These are phyloP conservation scores for Buphagus erythrorhynchus DNA, from an alignment of 2,797 vertebrate genomes.

Conservation along the genomic window DNA sequence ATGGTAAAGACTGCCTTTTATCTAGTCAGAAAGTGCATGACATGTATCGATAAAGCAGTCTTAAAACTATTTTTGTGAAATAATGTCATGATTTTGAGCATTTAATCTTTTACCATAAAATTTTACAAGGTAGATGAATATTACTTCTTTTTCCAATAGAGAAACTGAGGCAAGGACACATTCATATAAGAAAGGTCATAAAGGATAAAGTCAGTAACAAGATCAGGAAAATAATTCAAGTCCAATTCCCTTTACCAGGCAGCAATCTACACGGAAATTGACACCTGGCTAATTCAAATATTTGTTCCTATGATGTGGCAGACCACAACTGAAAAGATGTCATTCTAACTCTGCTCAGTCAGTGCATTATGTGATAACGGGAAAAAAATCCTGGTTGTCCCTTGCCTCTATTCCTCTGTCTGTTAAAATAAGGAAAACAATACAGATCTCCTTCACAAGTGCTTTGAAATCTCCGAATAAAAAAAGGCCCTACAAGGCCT, in stretches of 20 bases:
- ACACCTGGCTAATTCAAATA: not conserved
- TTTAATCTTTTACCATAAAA: not conserved
- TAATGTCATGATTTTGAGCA: not conserved
- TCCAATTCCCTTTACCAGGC: not conserved
- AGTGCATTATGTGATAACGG: not conserved
- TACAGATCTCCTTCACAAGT: not conserved
- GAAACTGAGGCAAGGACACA: slow-evolving; percentile 1
- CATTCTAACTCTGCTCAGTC: not conserved
- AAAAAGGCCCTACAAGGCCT: not conserved
- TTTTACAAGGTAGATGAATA: not conserved
- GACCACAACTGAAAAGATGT: not conserved
- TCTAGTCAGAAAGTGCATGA: not conserved
- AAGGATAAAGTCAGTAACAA: not conserved
- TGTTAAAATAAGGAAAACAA: not conserved
- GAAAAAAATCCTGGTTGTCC: not conserved
- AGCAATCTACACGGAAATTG: not conserved
- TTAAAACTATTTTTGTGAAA: not conserved
- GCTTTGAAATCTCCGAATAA: not conserved
- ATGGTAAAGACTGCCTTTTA: not conserved
- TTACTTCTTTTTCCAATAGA: not conserved
- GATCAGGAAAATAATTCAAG: not conserved
- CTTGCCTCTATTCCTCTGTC: not conserved
- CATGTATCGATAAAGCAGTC: not conserved
- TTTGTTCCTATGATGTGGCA: not conserved
- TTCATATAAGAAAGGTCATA: not conserved